Base-by-base conservation (phyloP, 1,140 invertebrate species). In the Thaumetopoea pityocampa region DNA sequence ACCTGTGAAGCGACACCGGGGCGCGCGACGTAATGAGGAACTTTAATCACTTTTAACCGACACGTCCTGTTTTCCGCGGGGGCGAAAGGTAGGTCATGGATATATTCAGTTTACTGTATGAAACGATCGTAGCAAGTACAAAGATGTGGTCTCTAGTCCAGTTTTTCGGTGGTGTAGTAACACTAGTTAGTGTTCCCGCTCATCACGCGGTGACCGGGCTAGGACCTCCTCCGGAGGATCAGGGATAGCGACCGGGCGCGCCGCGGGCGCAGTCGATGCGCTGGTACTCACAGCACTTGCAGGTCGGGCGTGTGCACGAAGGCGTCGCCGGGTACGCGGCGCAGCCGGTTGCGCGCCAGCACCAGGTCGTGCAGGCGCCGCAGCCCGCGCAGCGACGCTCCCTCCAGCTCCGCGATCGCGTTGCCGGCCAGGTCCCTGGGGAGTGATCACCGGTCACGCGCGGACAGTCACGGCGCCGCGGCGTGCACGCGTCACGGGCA, bases 361-460 rank as follows among this genome's bases (percentile, higher is more conserved):
- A 96, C 88, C 17, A 98, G 85, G 87, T 98, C 96, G 49, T 94
- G 93, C 33, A 99, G 87, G 34, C 90, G 87, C 9, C 78, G 82
- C 44, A 95, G 88, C 9, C 89, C 91, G 15, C 83, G 76, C 69
- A 98, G 96, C 0, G 90, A 88, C 14, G 87, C 86, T 4, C 89
- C 91, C 27, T 90, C 88, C 43, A 98, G 58, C 3, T 89, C 87
- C 18, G 84, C 79, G 55, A 98, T 94, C 55, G 87, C 80, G 85
- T 98, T 98, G 66, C 91, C 92, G 11, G 94, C 92, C 73, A 98
- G 86, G 85, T 98, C 94, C 67, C 96, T 98, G 85, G n/a, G n/a
- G n/a, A n/a, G n/a, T n/a, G n/a, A n/a, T n/a, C 19, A 3, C 10
- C 7, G 7, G 4, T 17, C 32, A 9, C 12, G 26, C 2, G 9